phyloP scores from a whole-genome alignment of 2,888 invertebrate genomes.

The Sminthurides aquaticus region DNA sequence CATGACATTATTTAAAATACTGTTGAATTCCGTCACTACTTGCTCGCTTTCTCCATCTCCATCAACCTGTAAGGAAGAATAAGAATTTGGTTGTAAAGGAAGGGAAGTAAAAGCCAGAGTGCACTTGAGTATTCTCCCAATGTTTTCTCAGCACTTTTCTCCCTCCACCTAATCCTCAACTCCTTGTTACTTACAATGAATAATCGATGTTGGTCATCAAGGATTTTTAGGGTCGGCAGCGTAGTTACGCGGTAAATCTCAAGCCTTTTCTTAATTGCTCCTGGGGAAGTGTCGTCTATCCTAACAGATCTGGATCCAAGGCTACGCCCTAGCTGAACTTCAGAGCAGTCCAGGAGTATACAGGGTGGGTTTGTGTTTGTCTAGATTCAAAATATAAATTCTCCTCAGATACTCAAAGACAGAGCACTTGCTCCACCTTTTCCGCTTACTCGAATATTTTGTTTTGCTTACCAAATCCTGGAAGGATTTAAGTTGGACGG shows the following conservation, averaged over 20 bases:
- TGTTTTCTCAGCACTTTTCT: no score
- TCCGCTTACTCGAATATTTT: no score
- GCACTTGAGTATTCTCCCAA: not conserved
- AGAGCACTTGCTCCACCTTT: no score
- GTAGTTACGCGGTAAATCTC: constrained; percentile 81
- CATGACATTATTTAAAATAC: constrained; percentile 18
- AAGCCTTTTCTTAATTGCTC: constrained; percentile 72
- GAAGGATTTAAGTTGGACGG: constrained; percentile 79
- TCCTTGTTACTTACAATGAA: constrained; percentile 66
- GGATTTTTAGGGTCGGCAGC: constrained; percentile 75
- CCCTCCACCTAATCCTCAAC: no score
- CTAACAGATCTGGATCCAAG: constrained; percentile 42
- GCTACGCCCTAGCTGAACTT: constrained; percentile 69
- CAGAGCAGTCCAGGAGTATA: constrained; percentile 82
- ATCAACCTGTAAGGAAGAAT: constrained; percentile 28
- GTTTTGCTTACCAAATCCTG: constrained; percentile 78
- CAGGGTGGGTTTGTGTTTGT: constrained; percentile 69
- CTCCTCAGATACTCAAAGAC: no score
- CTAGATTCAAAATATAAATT: constrained; percentile 49
- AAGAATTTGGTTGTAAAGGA: not conserved
- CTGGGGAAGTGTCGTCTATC: constrained; percentile 67
- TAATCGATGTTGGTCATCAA: constrained; percentile 73
- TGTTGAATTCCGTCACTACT: constrained; percentile 39
- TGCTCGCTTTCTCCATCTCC: constrained; percentile 38
- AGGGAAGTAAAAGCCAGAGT: not conserved